Evolutionary conservation across 2,888 invertebrate genomes (phyloP).

Genomic region (Sminthurides aquaticus): DNA sequence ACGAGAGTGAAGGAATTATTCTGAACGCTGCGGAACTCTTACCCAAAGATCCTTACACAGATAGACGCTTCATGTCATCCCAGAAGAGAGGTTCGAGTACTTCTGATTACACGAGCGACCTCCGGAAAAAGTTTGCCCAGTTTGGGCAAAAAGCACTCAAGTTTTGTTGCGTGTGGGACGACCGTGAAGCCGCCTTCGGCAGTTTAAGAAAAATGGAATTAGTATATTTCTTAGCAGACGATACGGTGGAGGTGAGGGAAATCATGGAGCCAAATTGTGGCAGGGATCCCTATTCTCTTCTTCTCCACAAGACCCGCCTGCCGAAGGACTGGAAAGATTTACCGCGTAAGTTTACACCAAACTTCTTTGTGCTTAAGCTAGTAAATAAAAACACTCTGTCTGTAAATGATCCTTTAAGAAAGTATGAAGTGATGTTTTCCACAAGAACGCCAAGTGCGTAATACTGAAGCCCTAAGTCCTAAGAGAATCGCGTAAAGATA

Average conservation of each 20-base stretch:
- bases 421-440: no score
- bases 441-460: no score
- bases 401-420: no score
- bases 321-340: slow-evolving; percentile 64
- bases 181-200: slow-evolving; percentile 48
- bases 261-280: slow-evolving; percentile 64
- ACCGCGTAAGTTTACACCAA: slow-evolving; percentile 49
- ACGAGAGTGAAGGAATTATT: slow-evolving; percentile 73
- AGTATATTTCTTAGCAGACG: slow-evolving; percentile 71
- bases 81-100: slow-evolving; percentile 25
- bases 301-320: slow-evolving; percentile 67
- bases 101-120: not conserved
- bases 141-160: slow-evolving; percentile 43
- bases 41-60: slow-evolving; percentile 64
- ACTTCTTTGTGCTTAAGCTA: no score
- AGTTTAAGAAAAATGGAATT: slow-evolving; percentile 56
- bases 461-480: no score
- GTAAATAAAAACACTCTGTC: no score
- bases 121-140: slow-evolving; percentile 30
- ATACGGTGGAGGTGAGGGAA: slow-evolving; percentile 70
- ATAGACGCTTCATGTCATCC: slow-evolving; percentile 39
- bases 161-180: slow-evolving; percentile 52
- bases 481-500: no score
- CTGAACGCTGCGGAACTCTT: slow-evolving; percentile 61
- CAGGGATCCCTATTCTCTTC: slow-evolving; percentile 65